Percentiles rank a stretch among this genome's conserved stretches.
Evolutionary conservation across 2,888 invertebrate genomes (phyloP).

Genomic region (Sepioteuthis lessoniana): DNA sequence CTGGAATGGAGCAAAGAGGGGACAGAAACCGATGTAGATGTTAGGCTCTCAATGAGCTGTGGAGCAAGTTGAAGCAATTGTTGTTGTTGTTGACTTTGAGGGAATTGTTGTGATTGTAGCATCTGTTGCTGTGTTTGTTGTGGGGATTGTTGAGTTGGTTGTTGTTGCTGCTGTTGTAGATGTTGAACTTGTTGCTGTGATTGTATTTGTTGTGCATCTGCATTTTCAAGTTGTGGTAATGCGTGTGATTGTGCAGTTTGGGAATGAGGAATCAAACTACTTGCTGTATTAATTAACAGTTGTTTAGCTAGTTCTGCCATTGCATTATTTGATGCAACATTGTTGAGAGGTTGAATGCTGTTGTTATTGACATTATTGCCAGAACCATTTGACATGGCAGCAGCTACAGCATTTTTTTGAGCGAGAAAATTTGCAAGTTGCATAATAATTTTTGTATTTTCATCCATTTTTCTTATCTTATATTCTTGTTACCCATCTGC

Average conservation of each 20-base stretch:
- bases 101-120: neutral
- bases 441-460: constrained; percentile 57
- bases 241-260: neutral
- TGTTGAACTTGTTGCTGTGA: neutral
- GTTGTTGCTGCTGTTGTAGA: neutral
- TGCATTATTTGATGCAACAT: neutral
- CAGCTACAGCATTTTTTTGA: constrained; percentile 52
- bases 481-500: neutral
- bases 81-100: neutral
- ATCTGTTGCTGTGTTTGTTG: neutral
- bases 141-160: neutral
- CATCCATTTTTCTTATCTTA: constrained; percentile 53
- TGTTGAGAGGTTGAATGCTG: constrained; percentile 48
- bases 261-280: constrained; percentile 4
- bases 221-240: neutral
- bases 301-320: constrained; percentile 56
- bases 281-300: constrained; percentile 50
- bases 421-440: constrained; percentile 57
- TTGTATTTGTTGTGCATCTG: neutral
- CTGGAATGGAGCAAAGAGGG: neutral
- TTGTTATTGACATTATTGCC: neutral
- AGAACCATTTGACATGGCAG: constrained; percentile 38
- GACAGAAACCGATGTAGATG: neutral
- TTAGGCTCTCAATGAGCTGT: neutral
- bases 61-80: neutral